Base-by-base conservation (phyloP, 2,113 vertebrate genomes). In the Sapajus apella region DNA sequence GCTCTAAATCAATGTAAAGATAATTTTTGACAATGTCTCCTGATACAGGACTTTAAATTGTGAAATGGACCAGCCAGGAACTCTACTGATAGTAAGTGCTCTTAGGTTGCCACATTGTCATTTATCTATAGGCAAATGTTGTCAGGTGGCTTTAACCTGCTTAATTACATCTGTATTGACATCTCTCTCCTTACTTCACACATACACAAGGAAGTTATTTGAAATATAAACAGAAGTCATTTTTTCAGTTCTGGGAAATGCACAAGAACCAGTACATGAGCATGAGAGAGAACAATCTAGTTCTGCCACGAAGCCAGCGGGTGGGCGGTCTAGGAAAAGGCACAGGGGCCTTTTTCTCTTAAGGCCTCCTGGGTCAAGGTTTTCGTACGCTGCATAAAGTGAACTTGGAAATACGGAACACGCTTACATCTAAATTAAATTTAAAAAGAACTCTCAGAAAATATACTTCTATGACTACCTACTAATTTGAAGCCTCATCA, bases 121-220 rank as follows among this genome's bases (percentile, higher is more conserved):
- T n/a, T n/a, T 55, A 23, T 20, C 73, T 85, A 32, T 20, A 75
- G 94, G 82, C 18, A 55, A 75, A 40, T 3, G 35, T 88, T 88
- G 58, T 40, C 83, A 70, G 61, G 77, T n/a, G 37, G 58, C 80
- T 70, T 61, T 61, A 17, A 37, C 37, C 61, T 86, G 35, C 56
- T 79, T 86, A 27, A 76, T 66, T 30, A 50, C 84, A 66, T n/a
- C 72, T 10, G 5, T 50, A 21, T 4, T 50, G 77, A 37, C 50
- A 20, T 35, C 55, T 90, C 61, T 85, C 80, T 72, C 27, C 83
- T 89, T 52, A 66, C 11, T 66, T 50, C 35, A 83, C 40, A 55
- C 5, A 68, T 35, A 79, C 52, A 92, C 73, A 73, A 70, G 72
- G 90, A 96, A 95, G 32, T 93, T 89, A 70, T 89, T 18, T 90